Evolutionary conservation across 2,797 vertebrate species (phyloP).

Genomic region (Coilia nasus): DNA sequence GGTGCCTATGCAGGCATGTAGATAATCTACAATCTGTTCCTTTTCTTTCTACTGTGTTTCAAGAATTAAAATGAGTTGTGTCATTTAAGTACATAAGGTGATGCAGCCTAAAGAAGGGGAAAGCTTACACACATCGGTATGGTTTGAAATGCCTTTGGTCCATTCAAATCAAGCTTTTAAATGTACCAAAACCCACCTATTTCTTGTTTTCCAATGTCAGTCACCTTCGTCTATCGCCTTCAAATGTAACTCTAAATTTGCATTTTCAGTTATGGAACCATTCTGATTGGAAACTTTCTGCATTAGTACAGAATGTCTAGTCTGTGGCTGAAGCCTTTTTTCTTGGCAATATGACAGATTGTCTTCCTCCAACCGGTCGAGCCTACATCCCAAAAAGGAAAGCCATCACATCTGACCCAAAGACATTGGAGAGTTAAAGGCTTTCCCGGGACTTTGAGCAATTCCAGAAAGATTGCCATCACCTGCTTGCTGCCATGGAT

Average conservation of each 20-base stretch:
- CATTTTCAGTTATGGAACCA: too few species aligned
- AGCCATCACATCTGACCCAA: background rate
- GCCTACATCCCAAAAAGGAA: background rate
- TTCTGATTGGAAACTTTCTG: too few species aligned
- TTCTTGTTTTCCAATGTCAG: too few species aligned
- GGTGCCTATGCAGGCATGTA: background rate
- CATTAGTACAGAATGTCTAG: too few species aligned
- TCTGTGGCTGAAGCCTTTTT: too few species aligned
- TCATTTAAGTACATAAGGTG: background rate
- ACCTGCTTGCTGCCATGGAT: constrained; percentile 66
- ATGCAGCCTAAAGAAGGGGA: too few species aligned
- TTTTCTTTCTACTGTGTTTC: background rate
- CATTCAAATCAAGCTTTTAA: too few species aligned
- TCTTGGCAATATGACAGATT: background rate
- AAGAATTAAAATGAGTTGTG: background rate
- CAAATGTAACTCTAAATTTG: too few species aligned
- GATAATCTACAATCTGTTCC: background rate
- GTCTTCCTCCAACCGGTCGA: background rate
- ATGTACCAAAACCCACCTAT: too few species aligned
- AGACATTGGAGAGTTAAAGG: background rate
- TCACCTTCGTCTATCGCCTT: too few species aligned
- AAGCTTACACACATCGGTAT: too few species aligned
- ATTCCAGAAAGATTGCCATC: constrained; percentile 53
- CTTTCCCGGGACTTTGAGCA: background rate
- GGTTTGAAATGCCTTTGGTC: too few species aligned